Evolutionary conservation across 2,113 vertebrate genomes (phyloP), one percentile per base, ranked within the genome.

Genomic region (Charadrius vociferus): DNA sequence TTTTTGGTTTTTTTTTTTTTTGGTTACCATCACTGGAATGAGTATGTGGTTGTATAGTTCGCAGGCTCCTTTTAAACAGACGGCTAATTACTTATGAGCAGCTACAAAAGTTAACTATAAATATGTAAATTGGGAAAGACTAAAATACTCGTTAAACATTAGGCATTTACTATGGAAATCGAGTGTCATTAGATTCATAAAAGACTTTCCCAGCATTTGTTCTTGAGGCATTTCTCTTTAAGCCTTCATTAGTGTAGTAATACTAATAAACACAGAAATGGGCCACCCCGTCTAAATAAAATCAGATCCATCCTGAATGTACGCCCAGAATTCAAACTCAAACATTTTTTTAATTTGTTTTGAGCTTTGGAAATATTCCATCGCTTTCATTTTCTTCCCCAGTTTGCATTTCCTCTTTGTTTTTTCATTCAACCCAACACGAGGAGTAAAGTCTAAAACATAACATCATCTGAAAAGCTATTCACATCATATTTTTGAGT

Each of bases 121-220:
- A 97, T 96, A 96, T 91, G 91, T 81, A 97, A 97, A 97, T 97
- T 34, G 89, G 50, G 61, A 61, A n/a, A 74, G 96, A 96, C 94
- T 97, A 81, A 96, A 96, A 78, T n/a, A 43, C 93, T 95, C 82
- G 65, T 96, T 95, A 97, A 96, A 84, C 96, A 97, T 96, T 90
- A 96, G 94, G 89, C 97, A 94, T 96, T 97, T 95, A 94, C 97
- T 66, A 94, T 92, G 96, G 97, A 96, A 97, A 97, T 97, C 95
- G 96, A 95, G 94, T 83, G 91, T 94, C 94, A 93, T 96, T 96
- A 96, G 89, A 94, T 56, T 72, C 86, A 96, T 88, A 85, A 96
- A 97, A 96, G 73, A 52, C 72, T 95, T 87, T 65, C 63, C 88
- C 83, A 87, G 75, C 55, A 30, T 71, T 97, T 89, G 90, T 93